phyloP scores from a whole-genome alignment of 1,140 invertebrate species.

The Habropoda laboriosa region DNA sequence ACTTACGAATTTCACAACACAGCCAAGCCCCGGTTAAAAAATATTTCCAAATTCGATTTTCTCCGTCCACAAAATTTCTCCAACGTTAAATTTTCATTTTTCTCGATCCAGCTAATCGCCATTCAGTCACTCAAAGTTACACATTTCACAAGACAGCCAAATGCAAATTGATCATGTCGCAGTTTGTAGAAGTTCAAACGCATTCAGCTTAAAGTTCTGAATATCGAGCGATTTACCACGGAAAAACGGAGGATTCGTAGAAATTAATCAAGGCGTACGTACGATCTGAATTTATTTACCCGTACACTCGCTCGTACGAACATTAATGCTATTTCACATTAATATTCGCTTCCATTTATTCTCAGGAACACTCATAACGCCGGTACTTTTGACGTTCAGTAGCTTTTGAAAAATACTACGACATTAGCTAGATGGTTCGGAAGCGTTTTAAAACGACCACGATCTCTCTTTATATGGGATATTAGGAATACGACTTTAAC shows the following conservation, averaged over 20 bases:
- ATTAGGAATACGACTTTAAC: too few relatives aligned
- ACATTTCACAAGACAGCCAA: too few relatives aligned
- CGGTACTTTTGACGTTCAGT: conserved; percentile 8
- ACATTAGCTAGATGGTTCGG: conserved; percentile 20
- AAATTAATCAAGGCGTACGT: background rate
- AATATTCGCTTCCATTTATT: conserved; percentile 37
- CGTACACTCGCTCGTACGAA: background rate
- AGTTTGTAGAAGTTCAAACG: conserved; percentile 7
- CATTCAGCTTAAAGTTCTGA: background rate
- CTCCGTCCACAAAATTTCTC: too few relatives aligned
- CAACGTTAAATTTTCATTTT: too few relatives aligned
- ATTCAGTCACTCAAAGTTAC: too few relatives aligned
- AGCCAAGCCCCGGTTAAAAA: too few relatives aligned
- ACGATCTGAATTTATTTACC: background rate
- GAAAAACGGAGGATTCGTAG: background rate
- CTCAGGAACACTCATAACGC: background rate
- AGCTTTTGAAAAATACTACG: conserved; percentile 24
- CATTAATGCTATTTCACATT: background rate
- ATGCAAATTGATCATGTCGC: background rate
- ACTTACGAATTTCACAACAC: too few relatives aligned
- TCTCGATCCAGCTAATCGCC: too few relatives aligned
- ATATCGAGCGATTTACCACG: background rate
- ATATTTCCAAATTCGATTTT: too few relatives aligned
- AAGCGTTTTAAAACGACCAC: conserved; percentile 24
- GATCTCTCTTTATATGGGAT: background rate